phyloP scores from a whole-genome alignment of 2,113 vertebrate genomes.

The Neomonachus schauinslandi region DNA sequence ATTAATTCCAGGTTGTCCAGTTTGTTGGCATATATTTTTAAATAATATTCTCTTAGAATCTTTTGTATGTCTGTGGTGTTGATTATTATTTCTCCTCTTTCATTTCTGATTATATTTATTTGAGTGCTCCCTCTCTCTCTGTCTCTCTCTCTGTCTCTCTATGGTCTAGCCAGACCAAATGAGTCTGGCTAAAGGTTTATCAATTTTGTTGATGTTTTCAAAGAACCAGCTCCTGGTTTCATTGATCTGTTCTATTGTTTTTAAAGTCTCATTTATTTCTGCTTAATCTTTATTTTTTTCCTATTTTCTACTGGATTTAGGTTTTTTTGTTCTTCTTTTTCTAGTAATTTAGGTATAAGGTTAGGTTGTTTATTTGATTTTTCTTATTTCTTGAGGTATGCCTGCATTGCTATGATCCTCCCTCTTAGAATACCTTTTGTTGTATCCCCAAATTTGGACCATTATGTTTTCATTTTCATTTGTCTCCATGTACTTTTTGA shows the following conservation, averaged over 20 bases:
- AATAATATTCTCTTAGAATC: not conserved
- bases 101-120: not conserved
- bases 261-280: not conserved
- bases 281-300: not conserved
- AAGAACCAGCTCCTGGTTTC: not conserved
- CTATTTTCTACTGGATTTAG: not conserved
- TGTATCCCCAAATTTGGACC: not conserved
- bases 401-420: not conserved
- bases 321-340: not conserved
- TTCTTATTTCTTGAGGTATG: not conserved
- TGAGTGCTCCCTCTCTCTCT: not conserved
- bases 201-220: not conserved
- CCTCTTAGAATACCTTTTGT: not conserved
- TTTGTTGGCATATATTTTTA: not conserved
- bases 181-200: not conserved
- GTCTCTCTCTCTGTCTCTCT: not conserved
- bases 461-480: not conserved
- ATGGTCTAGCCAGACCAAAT: too few species aligned
- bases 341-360: not conserved
- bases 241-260: not conserved
- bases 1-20: not conserved
- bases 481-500: not conserved
- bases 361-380: not conserved
- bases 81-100: not conserved
- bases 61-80: not conserved